A percentile compares a stretch with the other conserved stretches of the same genome.
phyloP scores from a whole-genome alignment of 2,113 vertebrate genomes.

The Circaetus cinerascens region DNA sequence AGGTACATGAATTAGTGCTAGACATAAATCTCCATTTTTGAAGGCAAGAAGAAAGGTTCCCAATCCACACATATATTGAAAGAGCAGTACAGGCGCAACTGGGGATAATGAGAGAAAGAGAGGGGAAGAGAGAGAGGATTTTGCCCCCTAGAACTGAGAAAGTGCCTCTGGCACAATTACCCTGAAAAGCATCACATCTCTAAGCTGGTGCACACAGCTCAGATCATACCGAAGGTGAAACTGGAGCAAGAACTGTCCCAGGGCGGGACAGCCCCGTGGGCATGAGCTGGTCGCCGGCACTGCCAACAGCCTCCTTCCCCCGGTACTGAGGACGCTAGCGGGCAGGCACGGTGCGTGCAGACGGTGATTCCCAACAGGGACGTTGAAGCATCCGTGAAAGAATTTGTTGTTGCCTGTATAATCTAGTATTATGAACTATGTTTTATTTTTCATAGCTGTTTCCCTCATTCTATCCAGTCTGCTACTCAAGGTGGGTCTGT shows the following conservation, averaged over 20 bases:
- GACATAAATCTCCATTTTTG: neutral
- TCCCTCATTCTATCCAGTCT: neutral
- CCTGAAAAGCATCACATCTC: accelerated
- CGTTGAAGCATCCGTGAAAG: neutral
- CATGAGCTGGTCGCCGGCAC: neutral
- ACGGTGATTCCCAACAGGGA: neutral
- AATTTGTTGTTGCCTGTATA: neutral
- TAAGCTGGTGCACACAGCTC: neutral
- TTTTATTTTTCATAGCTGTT: neutral
- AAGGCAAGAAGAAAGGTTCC: neutral
- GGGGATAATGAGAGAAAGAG: neutral
- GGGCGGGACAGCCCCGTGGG: accelerated
- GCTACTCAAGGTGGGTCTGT: neutral
- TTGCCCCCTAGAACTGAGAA: neutral
- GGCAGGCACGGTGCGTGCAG: neutral
- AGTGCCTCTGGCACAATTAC: neutral
- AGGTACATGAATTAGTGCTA: neutral
- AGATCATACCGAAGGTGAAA: neutral
- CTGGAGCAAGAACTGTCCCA: neutral
- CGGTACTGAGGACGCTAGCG: neutral
- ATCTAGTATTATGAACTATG: neutral
- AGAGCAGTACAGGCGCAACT: neutral
- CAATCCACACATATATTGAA: neutral
- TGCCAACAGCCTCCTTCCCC: neutral
- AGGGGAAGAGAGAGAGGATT: neutral